These are phyloP conservation scores for Drosophila melanica DNA, from an alignment of 1,140 invertebrate species.

Conservation along the genomic window DNA sequence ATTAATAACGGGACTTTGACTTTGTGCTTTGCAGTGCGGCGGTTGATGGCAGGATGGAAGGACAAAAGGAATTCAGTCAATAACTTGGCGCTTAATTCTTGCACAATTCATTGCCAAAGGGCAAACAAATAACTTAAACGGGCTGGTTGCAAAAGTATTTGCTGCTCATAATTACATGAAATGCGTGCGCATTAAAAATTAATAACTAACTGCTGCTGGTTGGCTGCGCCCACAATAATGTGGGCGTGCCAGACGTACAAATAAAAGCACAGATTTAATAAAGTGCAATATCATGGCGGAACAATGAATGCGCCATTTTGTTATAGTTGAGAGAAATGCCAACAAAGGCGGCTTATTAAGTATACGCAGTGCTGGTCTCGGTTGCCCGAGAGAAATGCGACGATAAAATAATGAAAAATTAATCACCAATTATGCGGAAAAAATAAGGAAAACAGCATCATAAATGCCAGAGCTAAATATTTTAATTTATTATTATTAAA, in stretches of 20 bases:
- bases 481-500: neutral
- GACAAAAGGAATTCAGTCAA: constrained; percentile 45
- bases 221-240: constrained; percentile 2
- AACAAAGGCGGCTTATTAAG: constrained; percentile 39
- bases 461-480: neutral
- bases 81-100: constrained; percentile 46
- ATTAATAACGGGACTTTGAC: constrained; percentile 71
- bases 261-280: constrained; percentile 47
- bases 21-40: constrained; percentile 32
- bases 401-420: constrained; percentile 24
- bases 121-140: constrained; percentile 49
- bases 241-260: constrained; percentile 25
- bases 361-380: constrained; percentile 28
- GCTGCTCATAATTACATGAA: constrained; percentile 48
- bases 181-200: constrained; percentile 51
- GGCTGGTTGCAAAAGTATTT: constrained; percentile 34
- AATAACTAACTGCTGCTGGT: constrained; percentile 45
- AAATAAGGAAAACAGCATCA: neutral
- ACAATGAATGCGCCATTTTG: constrained; percentile 38
- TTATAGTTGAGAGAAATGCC: constrained; percentile 22
- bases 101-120: constrained; percentile 38
- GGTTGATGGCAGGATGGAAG: constrained; percentile 2
- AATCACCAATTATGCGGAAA: constrained; percentile 19
- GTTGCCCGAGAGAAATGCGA: neutral
- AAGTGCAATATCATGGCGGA: constrained; percentile 39